Base-by-base conservation (phyloP, 1,140 invertebrate genomes). In the Muscidifurax raptorellus region DNA sequence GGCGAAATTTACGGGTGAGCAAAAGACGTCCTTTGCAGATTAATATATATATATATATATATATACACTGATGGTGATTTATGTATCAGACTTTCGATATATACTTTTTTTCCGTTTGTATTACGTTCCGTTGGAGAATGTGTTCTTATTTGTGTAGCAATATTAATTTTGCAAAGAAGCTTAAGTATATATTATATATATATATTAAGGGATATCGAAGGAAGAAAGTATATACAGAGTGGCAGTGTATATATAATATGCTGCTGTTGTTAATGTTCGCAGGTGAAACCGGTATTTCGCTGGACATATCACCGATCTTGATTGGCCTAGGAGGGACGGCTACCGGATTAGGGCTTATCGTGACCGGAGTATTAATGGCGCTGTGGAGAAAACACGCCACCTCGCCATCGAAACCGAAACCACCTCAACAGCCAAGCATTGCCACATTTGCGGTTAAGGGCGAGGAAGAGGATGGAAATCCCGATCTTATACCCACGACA, bases 261-360 rank as follows among this genome's bases (percentile, higher is more conserved):
- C 32, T 4, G 32, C 36, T 40, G 36, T 1, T 3, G 47, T 59
- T 59, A 0, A n/a, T 59, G 52, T 71, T 79, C 75, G 30, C 87
- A 90, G 91, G 90, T 27, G 88, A 90, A 59, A 90, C 91, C 22
- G 89, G 86, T 40, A 92, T 91, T 80, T 92, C 92, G 67, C 89
- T 92, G 84, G 92, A 93, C 86, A 92, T 93, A 90, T 92, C 92
- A 44, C 96, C 96, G 5, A 95, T 97, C 67, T 92, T 97, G 83
- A 95, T 96, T 40, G 96, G 95, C 0, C 93, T 97, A 85, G 95
- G 96, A 79, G 95, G 96, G 9, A 96, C 95, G 87, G 96, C 96
- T 30, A 96, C 95, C 6, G 93, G 96, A 40, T 93, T 97, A 66
- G 95, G 96, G 32, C 94, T 96, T 82, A 95, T 96, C 74, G 96